Conservation (phyloP, 2,888 invertebrate species). For the Odontomyia ornata region DNA sequence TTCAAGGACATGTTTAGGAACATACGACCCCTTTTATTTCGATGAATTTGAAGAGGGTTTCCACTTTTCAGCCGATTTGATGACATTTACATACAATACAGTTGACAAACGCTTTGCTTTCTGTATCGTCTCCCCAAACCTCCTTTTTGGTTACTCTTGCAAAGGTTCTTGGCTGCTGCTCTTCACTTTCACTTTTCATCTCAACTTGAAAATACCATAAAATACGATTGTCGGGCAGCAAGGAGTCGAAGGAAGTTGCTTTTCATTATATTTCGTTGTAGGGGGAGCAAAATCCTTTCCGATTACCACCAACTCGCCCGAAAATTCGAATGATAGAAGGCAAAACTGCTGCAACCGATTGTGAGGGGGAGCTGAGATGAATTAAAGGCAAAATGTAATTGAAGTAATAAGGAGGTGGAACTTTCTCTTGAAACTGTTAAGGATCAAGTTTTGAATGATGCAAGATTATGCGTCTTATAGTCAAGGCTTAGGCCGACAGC, state of each 20-base stretch:
- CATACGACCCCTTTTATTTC: slow-evolving; percentile 9
- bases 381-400: not conserved
- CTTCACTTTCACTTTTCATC: slow-evolving; percentile 8
- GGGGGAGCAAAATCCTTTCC: slow-evolving; percentile 17
- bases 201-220: not conserved
- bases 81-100: slow-evolving; percentile 2
- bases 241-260: not conserved
- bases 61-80: not conserved
- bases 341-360: too few relatives aligned
- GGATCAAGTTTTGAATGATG: too few relatives aligned
- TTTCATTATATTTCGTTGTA: slow-evolving; percentile 8
- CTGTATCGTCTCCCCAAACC: not conserved
- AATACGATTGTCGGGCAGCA: not conserved
- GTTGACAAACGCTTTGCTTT: slow-evolving; percentile 3
- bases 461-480: too few relatives aligned
- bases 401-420: not conserved
- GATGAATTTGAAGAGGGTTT: slow-evolving; percentile 23
- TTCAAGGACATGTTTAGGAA: slow-evolving; percentile 21
- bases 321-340: not conserved
- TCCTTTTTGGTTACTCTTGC: not conserved
- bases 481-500: not conserved
- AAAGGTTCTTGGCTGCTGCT: too few relatives aligned
- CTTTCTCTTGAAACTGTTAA: too few relatives aligned
- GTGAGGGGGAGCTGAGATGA: not conserved
- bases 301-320: not conserved